Percentiles rank a stretch among this genome's conserved stretches.
Evolutionary conservation across 2,888 invertebrate species (phyloP).

Genomic region (Atethmia centrago): DNA sequence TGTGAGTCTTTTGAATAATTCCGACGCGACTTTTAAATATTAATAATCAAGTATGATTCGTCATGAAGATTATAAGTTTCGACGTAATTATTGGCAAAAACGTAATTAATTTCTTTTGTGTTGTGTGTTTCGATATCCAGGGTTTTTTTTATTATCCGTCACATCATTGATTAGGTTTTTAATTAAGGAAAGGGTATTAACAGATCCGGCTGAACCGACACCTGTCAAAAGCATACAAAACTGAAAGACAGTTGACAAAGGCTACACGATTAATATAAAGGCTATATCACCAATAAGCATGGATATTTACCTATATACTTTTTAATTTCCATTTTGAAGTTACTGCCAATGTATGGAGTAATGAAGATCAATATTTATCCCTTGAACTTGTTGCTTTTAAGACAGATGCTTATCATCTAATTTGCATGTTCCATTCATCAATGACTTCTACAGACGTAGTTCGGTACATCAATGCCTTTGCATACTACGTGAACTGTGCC

Average conservation of each 20-base stretch:
- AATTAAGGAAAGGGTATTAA: not conserved
- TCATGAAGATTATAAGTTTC: conserved; percentile 14
- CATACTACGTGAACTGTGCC: no score
- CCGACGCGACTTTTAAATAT: not conserved
- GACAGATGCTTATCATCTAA: not conserved
- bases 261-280: not conserved
- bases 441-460: not conserved
- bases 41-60: conserved; percentile 1
- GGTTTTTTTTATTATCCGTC: not conserved
- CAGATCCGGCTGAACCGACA: conserved; percentile 6
- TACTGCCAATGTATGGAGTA: not conserved
- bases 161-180: conserved; percentile 13
- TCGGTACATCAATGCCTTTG: not conserved
- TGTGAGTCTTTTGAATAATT: conserved; percentile 11
- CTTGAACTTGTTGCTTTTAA: not conserved
- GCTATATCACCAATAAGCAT: not conserved
- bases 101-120: not conserved
- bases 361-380: not conserved
- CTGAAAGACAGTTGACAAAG: not conserved
- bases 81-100: conserved; percentile 1
- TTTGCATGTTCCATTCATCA: not conserved
- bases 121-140: no score
- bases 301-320: not conserved
- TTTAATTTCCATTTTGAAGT: not conserved
- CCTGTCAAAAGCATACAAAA: not conserved